Conservation (phyloP, 53 echinoderm and acorn worm genomes). For the Paracentrotus lividus region DNA sequence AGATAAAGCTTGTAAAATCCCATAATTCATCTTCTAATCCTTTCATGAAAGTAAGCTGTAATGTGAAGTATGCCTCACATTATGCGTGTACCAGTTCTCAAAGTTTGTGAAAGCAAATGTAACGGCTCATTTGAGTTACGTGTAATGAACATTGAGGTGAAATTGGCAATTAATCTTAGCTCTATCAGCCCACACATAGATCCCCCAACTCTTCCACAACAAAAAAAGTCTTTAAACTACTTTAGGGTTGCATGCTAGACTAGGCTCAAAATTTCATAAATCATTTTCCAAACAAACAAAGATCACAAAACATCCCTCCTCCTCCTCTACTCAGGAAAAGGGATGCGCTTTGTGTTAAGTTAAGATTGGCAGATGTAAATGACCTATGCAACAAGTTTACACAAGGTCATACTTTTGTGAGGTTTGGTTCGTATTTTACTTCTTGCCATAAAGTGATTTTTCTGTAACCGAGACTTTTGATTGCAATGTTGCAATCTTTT, state of each 20-base stretch:
- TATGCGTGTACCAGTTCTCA: conserved; percentile 46
- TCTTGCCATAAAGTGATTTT: conserved; percentile 44
- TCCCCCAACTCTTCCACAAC: not conserved
- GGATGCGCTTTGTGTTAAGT: conserved; percentile 36
- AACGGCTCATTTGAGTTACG: conserved; percentile 57
- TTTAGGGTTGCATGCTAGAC: conserved; percentile 56
- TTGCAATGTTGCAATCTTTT: not conserved
- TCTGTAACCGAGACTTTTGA: conserved; percentile 23
- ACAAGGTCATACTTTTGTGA: conserved; percentile 56
- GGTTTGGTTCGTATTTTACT: not conserved
- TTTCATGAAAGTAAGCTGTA: not conserved
- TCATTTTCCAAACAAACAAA: conserved; percentile 58
- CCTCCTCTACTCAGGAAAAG: conserved; percentile 49
- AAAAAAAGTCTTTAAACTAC: conserved; percentile 7
- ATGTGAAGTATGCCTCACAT: not conserved
- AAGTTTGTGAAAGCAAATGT: conserved; percentile 60
- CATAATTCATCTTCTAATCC: conserved; percentile 28
- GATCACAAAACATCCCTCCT: conserved; percentile 9
- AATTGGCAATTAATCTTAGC: conserved; percentile 67
- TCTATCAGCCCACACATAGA: conserved; percentile 19
- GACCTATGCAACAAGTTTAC: conserved; percentile 59
- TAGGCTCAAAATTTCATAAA: conserved; percentile 22
- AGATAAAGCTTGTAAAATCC: not conserved
- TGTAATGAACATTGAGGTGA: conserved; percentile 62
- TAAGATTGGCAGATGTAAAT: conserved; percentile 55